Evolutionary conservation across 1,140 invertebrate species (phyloP).

Genomic region (Anadara kagoshimensis): DNA sequence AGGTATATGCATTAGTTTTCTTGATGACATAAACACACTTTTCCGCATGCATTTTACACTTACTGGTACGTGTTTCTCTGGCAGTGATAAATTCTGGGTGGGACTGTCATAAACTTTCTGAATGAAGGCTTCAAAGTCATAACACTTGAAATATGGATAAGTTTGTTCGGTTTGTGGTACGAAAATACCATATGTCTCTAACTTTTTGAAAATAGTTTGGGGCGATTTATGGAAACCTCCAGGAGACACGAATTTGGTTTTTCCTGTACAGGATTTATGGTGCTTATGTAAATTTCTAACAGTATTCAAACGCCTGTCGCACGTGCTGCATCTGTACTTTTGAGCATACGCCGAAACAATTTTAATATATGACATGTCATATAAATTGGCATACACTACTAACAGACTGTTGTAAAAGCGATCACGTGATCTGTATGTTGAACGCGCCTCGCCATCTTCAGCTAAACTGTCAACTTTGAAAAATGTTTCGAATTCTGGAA

Average conservation of each 20-base stretch:
- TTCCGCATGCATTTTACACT: constrained; percentile 19
- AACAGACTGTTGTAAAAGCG: constrained; percentile 8
- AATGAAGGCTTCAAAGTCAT: constrained; percentile 29
- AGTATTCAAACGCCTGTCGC: constrained; percentile 5
- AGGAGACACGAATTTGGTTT: constrained; percentile 11
- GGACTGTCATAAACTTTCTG: background rate
- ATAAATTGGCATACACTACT: constrained; percentile 13
- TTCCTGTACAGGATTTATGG: constrained; percentile 1
- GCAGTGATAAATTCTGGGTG: constrained; percentile 6
- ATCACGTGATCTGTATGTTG: constrained; percentile 19
- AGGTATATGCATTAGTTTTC: constrained; percentile 25
- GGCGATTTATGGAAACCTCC: constrained; percentile 15
- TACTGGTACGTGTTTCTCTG: constrained; percentile 6
- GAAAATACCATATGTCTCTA: constrained; percentile 21
- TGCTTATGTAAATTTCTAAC: background rate
- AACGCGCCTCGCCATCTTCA: constrained; percentile 1
- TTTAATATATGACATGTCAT: constrained; percentile 15
- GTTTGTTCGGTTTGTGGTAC: background rate
- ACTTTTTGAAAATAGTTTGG: constrained; percentile 10
- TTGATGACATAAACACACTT: constrained; percentile 28
- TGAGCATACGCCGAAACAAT: constrained; percentile 12
- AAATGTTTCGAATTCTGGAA: constrained; percentile 9
- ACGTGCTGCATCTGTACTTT: constrained; percentile 19
- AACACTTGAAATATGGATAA: constrained; percentile 23
- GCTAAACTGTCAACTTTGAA: constrained; percentile 1